A percentile compares a stretch with the other conserved stretches of the same genome.
Conservation (phyloP, 92 coral and sea anemone species). For the Zoanthus gigantus region DNA sequence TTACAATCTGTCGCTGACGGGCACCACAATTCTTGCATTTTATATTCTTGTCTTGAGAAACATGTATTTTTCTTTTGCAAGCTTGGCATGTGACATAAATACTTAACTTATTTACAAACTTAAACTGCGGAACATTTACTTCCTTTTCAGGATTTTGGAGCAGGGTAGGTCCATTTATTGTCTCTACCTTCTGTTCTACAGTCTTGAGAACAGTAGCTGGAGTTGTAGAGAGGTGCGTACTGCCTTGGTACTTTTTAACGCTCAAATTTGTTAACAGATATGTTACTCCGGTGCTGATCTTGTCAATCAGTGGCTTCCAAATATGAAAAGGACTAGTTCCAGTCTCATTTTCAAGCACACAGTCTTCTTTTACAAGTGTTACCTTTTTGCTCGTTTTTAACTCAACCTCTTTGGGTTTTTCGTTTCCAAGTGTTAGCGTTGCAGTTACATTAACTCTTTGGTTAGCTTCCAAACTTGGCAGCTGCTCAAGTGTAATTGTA, state of each 20-base stretch:
- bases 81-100: not conserved
- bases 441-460: too few species aligned
- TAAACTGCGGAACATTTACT: slow-evolving; percentile 16
- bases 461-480: too few species aligned
- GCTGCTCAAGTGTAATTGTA: too few species aligned
- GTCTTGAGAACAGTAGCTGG: slow-evolving; percentile 38
- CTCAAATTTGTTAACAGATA: too few species aligned
- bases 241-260: too few species aligned
- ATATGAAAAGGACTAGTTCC: slow-evolving; percentile 56
- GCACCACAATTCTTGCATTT: slow-evolving; percentile 50
- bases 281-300: too few species aligned
- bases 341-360: slow-evolving; percentile 62
- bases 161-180: slow-evolving; percentile 50
- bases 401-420: too few species aligned
- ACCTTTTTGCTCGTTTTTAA: slow-evolving; percentile 47
- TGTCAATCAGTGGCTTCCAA: slow-evolving; percentile 62
- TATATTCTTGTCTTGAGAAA: slow-evolving; percentile 8
- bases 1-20: slow-evolving; percentile 20
- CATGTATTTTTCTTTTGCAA: not conserved
- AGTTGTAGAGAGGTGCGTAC: slow-evolving; percentile 63
- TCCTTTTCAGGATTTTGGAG: slow-evolving; percentile 54
- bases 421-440: too few species aligned
- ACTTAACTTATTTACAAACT: not conserved
- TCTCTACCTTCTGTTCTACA: slow-evolving; percentile 39
- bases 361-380: slow-evolving; percentile 68